Conservation (phyloP, 1,140 invertebrate species). For the Hyposmocoma kahamanoa region DNA sequence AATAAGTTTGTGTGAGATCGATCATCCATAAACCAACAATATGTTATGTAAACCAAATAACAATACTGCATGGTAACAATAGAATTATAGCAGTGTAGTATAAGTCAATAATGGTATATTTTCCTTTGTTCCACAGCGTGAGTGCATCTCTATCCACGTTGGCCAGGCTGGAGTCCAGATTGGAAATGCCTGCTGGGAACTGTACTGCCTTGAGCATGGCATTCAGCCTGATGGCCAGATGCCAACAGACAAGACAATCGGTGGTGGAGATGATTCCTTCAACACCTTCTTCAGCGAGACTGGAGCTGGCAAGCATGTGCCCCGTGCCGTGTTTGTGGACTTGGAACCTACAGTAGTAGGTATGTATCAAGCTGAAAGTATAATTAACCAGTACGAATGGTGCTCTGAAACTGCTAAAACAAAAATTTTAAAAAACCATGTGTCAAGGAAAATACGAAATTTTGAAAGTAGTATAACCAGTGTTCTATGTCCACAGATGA, state of each 20-base stretch:
- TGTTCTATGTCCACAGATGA: slow-evolving; percentile 72
- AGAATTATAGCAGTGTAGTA: too few species aligned
- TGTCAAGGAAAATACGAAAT: not conserved
- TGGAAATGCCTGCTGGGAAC: slow-evolving; percentile 88
- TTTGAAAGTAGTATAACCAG: slow-evolving; percentile 4
- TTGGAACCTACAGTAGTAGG: slow-evolving; percentile 92
- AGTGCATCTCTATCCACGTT: slow-evolving; percentile 83
- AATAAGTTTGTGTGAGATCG: too few species aligned
- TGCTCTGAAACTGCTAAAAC: not conserved
- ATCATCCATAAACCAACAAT: too few species aligned
- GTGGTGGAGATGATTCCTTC: slow-evolving; percentile 87
- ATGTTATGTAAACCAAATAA: too few species aligned
- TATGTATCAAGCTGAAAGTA: slow-evolving; percentile 49
- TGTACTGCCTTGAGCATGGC: slow-evolving; percentile 88
- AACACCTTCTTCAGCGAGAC: slow-evolving; percentile 95
- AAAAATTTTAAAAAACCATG: not conserved
- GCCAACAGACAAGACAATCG: slow-evolving; percentile 79
- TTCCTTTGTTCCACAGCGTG: slow-evolving; percentile 50
- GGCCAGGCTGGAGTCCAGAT: slow-evolving; percentile 86
- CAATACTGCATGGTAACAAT: too few species aligned
- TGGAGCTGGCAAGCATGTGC: slow-evolving; percentile 90
- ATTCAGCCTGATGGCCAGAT: slow-evolving; percentile 84
- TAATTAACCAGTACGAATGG: not conserved
- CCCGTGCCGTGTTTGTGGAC: slow-evolving; percentile 90
- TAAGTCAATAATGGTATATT: too few species aligned